Evolutionary conservation across 2,113 vertebrate genomes (phyloP).

Genomic region (Mormyrus iriodes): DNA sequence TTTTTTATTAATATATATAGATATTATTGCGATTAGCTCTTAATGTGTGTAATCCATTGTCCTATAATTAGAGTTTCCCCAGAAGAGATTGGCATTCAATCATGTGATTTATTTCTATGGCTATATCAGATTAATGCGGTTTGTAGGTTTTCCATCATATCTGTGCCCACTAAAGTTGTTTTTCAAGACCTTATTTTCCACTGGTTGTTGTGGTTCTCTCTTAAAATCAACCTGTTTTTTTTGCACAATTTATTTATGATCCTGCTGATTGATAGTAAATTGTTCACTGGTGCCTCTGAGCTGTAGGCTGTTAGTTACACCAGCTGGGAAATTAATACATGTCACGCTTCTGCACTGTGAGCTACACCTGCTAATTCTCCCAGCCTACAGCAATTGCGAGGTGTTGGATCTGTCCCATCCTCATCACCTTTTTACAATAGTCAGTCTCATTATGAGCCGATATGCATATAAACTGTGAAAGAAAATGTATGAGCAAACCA

Average conservation of each 20-base stretch:
- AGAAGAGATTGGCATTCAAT: background rate
- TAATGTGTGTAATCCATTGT: background rate
- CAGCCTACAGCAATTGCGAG: constrained; percentile 34
- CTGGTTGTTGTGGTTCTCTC: constrained; percentile 35
- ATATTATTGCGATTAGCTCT: background rate
- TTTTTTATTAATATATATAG: background rate
- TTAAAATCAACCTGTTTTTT: constrained; percentile 26
- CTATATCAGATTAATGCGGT: background rate
- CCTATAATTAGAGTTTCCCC: background rate
- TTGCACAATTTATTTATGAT: constrained; percentile 30
- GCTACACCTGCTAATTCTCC: constrained; percentile 46
- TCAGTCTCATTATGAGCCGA: constrained; percentile 44
- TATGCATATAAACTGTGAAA: constrained; percentile 54
- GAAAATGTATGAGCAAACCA: constrained; percentile 40
- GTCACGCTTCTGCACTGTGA: constrained; percentile 43
- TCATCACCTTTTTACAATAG: constrained; percentile 45
- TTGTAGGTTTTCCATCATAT: background rate
- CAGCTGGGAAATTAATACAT: constrained; percentile 42
- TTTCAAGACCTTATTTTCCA: constrained; percentile 30
- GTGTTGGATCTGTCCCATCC: constrained; percentile 35
- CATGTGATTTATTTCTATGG: background rate
- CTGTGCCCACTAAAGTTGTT: constrained; percentile 31
- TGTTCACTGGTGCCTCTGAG: constrained; percentile 25
- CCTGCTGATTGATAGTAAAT: constrained; percentile 29
- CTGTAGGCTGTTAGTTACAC: constrained; percentile 31